Evolutionary conservation across 2,113 vertebrate genomes (phyloP).

Genomic region (Tonatia bakeri): DNA sequence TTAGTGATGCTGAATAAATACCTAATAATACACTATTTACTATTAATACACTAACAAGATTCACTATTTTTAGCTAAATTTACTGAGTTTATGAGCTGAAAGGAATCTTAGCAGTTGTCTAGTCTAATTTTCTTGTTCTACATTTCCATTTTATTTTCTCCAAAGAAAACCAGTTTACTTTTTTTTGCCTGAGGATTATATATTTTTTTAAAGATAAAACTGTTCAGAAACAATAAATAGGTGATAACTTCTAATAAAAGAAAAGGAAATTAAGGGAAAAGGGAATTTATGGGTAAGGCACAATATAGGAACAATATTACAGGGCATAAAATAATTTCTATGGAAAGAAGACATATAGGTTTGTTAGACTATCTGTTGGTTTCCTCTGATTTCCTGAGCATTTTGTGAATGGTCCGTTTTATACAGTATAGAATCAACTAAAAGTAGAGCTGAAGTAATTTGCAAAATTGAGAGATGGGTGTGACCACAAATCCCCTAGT

Average conservation of each 20-base stretch:
- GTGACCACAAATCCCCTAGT: neutral
- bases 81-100: conserved; percentile 10
- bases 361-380: neutral
- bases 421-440: neutral
- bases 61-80: neutral
- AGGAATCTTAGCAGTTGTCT: neutral
- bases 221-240: neutral
- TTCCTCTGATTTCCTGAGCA: neutral
- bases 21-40: neutral
- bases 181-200: neutral
- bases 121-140: conserved; percentile 4
- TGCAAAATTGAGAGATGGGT: neutral
- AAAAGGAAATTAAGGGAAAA: neutral
- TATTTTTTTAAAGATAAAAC: neutral
- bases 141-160: conserved; percentile 32
- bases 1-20: neutral
- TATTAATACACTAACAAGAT: neutral
- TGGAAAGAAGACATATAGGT: neutral
- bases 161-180: neutral
- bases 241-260: neutral
- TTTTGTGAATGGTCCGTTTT: neutral
- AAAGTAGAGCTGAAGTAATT: neutral
- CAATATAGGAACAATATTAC: neutral
- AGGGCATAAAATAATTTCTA: neutral
- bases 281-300: neutral